Percentiles rank a stretch among this genome's conserved stretches.
Conservation (phyloP, 2,113 vertebrate species). For the Rhynchopsitta pachyrhyncha region DNA sequence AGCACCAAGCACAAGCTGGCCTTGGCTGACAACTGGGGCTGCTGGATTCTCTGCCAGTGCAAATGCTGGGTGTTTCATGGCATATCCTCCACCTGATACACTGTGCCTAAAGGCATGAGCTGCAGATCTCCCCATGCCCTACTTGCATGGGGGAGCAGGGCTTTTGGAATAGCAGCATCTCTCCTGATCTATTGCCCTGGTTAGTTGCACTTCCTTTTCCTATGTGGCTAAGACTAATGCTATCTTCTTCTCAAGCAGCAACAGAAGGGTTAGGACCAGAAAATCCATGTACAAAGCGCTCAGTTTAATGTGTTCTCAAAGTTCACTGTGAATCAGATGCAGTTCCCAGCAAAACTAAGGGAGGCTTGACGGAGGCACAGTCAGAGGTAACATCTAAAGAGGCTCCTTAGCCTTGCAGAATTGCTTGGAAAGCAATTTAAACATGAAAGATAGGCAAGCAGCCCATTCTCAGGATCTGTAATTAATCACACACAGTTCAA, state of each 20-base stretch:
- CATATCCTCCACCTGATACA: background rate
- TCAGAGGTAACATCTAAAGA: slow-evolving; percentile 24
- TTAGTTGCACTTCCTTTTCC: background rate
- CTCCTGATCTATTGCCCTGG: background rate
- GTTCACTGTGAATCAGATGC: slow-evolving; percentile 2
- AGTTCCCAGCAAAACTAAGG: slow-evolving; percentile 14
- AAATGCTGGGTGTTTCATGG: background rate
- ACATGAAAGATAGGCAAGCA: slow-evolving; percentile 31
- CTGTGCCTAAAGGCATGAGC: background rate
- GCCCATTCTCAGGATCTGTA: background rate
- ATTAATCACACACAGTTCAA: slow-evolving; percentile 51
- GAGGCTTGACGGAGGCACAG: background rate
- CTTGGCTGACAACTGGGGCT: background rate
- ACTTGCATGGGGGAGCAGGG: background rate
- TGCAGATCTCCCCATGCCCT: background rate
- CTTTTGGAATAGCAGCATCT: background rate
- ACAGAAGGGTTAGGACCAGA: background rate
- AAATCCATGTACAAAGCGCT: slow-evolving; percentile 14
- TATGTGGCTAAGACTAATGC: background rate
- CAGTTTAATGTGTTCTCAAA: slow-evolving; percentile 32
- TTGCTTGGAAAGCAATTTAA: slow-evolving; percentile 50
- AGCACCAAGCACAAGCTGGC: background rate
- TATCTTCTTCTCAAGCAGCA: background rate
- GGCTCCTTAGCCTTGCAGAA: slow-evolving; percentile 24
- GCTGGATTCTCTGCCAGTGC: background rate